Conservation (phyloP, 2,113 vertebrate genomes). For the Laticauda laticaudata region DNA sequence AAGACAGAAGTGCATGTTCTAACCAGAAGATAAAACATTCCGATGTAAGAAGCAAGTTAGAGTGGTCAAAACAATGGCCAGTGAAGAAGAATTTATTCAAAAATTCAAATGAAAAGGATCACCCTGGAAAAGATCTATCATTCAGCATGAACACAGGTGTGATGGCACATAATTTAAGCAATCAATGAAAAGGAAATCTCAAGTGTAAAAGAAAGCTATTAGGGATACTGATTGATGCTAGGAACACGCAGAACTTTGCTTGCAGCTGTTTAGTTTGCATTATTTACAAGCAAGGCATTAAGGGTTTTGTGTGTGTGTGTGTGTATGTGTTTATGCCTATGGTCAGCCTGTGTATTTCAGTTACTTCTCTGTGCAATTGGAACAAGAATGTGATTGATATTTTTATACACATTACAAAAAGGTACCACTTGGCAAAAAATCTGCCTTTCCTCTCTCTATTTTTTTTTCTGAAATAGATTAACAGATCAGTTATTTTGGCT, state of each 20-base stretch:
- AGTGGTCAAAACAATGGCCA: neutral
- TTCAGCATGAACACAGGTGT: neutral
- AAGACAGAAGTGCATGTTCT: neutral
- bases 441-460: neutral
- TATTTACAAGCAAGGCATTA: neutral
- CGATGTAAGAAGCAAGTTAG: neutral
- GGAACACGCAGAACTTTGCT: neutral
- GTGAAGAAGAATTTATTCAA: neutral
- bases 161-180: neutral
- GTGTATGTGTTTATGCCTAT: neutral
- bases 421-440: neutral
- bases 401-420: neutral
- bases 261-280: neutral
- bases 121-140: neutral
- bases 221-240: neutral
- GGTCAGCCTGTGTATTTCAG: neutral
- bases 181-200: neutral
- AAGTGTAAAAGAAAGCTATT: neutral
- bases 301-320: neutral
- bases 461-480: neutral
- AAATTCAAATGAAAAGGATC: neutral
- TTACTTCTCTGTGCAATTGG: neutral
- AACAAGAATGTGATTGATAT: neutral
- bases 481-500: neutral
- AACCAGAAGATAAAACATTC: neutral